Conservation (phyloP, 2,113 vertebrate genomes). For the Pterocles burchelli region DNA sequence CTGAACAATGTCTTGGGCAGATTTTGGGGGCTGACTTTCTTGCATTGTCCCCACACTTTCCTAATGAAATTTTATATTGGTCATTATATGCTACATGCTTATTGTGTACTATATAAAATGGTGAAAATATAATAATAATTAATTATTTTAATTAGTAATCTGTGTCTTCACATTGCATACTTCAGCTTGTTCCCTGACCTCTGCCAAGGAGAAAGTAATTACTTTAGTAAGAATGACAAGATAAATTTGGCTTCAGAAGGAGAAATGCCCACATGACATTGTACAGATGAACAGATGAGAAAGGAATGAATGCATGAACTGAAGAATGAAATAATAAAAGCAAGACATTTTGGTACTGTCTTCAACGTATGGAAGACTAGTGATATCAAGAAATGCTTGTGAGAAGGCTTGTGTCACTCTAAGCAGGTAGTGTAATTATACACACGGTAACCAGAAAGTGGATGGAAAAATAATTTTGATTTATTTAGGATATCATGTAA, state of each 20-base stretch:
- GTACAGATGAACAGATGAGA: not conserved
- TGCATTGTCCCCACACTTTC: not conserved
- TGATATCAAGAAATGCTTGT: not conserved
- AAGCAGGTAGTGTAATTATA: not conserved
- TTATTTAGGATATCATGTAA: not conserved
- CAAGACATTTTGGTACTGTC: not conserved
- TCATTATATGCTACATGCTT: not conserved
- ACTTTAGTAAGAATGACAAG: not conserved
- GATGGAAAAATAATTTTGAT: not conserved
- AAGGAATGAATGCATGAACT: not conserved
- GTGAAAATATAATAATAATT: not conserved
- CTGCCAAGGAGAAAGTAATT: not conserved
- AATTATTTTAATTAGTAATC: not conserved
- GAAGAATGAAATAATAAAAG: not conserved
- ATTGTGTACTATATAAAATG: not conserved
- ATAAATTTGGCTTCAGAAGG: not conserved
- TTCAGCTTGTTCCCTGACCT: not conserved
- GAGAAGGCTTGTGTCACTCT: not conserved
- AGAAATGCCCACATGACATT: not conserved
- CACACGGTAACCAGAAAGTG: not conserved
- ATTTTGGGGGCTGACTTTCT: not conserved
- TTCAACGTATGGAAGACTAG: not conserved
- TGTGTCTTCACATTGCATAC: not conserved
- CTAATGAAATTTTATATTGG: not conserved
- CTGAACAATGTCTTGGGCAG: not conserved